Percentiles rank a stretch among this genome's conserved stretches.
Conservation (phyloP, 1,140 invertebrate genomes). For the Psix sp. region DNA sequence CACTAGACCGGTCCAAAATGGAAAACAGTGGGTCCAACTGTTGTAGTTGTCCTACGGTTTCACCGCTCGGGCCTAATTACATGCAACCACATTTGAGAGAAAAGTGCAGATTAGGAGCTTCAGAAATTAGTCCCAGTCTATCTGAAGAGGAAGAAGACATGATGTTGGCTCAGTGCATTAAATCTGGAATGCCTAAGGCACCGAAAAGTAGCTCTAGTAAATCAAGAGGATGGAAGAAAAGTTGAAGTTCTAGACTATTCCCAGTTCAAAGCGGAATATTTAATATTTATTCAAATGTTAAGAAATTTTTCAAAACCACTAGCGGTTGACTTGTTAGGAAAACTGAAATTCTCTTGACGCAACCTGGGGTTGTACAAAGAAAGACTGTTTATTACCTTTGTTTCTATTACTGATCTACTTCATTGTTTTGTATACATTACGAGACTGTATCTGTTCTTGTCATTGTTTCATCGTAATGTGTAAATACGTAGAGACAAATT, state of each 20-base stretch:
- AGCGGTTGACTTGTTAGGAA: too few species aligned
- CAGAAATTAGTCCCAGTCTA: conserved; percentile 62
- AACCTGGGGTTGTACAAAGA: too few species aligned
- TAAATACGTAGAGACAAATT: too few species aligned
- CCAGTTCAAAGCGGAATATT: not conserved
- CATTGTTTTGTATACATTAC: too few species aligned
- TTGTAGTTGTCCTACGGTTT: conserved; percentile 43
- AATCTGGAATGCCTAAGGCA: conserved; percentile 70
- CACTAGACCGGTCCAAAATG: conserved; percentile 10
- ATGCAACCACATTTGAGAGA: conserved; percentile 19
- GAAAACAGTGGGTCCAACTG: conserved; percentile 16
- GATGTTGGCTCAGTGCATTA: conserved; percentile 69
- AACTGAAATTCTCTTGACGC: too few species aligned
- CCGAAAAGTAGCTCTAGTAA: conserved; percentile 15
- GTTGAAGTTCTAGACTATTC: conserved; percentile 4
- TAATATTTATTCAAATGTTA: conserved; percentile 20
- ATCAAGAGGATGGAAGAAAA: conserved; percentile 34
- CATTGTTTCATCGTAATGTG: too few species aligned
- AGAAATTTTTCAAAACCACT: too few species aligned
- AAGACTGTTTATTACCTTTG: too few species aligned
- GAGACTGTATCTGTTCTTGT: too few species aligned
- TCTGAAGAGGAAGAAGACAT: conserved; percentile 72
- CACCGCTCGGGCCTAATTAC: conserved; percentile 27
- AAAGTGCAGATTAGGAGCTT: conserved; percentile 31
- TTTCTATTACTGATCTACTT: too few species aligned